Evolutionary conservation across 2,888 invertebrate species (phyloP), one percentile per base, ranked within the genome.

Genomic region (Suillia variegata): DNA sequence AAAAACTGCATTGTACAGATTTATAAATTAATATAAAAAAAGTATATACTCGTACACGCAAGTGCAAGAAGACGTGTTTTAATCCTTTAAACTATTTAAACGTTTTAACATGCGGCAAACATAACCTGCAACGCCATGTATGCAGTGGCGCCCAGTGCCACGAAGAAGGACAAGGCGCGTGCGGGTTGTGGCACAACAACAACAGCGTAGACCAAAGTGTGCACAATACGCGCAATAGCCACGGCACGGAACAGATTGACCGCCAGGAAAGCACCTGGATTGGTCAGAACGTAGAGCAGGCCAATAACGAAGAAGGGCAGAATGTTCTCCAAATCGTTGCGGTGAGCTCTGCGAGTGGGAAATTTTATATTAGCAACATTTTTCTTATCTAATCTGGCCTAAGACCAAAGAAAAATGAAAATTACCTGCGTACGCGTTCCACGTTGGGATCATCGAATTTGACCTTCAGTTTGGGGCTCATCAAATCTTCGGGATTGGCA

Each of bases 271-370:
- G 79, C 70, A 21, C 72, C 68, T 4, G 87, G 87, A 49, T 83
- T 80, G 0, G 84, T 86, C 58, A 84, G 64, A 0, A 84, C 77
- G 73, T 85, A 87, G 12, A 86, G 76, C 1, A 84, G 73, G 8
- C 85, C 85, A 61, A 85, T 71, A 21, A 83, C 66, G 26, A 86
- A 80, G 73, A 87, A 87, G 4, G 85, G 82, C 2, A 85, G 72
- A 62, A 87, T 85, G 73, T 87, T 87, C 74, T 87, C 87, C 67
- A 87, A 68, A 73, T 88, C 87, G 70, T 87, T 88, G 65, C 83
- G 82, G 70, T 87, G 87, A 4, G 85, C 86, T 67, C 87, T 86
- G 78, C 5, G 75, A 77, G 60, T 50, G 15, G 20, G 10, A 47
- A 12, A 18, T 26, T 26, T 26, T 26, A 26, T 26, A 6, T 26